Base-by-base conservation (phyloP, 2,797 vertebrate species). In the Etheostoma nigrum region DNA sequence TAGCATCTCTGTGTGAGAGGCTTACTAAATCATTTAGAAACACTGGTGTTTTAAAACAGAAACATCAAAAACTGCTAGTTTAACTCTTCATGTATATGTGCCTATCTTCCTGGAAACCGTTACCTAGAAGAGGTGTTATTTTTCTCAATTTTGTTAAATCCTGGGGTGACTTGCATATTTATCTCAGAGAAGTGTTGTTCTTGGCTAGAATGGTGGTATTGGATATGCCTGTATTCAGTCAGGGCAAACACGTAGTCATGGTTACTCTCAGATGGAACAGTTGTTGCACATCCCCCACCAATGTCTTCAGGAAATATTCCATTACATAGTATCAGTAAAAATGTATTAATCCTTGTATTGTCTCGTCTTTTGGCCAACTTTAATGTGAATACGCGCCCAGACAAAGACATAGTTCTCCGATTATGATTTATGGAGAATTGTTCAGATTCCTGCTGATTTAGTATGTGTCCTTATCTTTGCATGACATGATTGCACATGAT, bases 201-300 rank as follows among this genome's bases (percentile, higher is more conserved):
- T 86, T 58, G 61, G 61, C 61, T 6, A 9, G 30, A 0, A 13
- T 18, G n/a, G 51, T 4, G 14, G 2, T 54, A 70, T 16, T 65
- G n/a, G 45, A 58, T 66, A 52, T 33, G 42, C 47, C 19, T 47
- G 47, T 23, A 18, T 60, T 67, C 16, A 58, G 47, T 71, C 64
- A 61, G 12, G 19, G 7, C 30, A 12, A 6, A 21, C 40, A 60
- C 78, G 94, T 94, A 9, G 95, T 96, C 95, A 97, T 96, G 69
- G 97, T 95, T 42, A 94, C 93, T 69, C 97, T 97, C 95, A 96
- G 96, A 72, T 93, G 93, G 85, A 97, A 96, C 61, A 94, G 90
- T 42, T 96, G 96, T 67, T 97, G 95, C 49, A 97, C 89, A 0
- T 95, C 95, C 30, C 36, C 95, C 96, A 0, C 95, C 96, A 65